Conservation (phyloP, 1,140 invertebrate species). For the Eurosta solidaginis region DNA sequence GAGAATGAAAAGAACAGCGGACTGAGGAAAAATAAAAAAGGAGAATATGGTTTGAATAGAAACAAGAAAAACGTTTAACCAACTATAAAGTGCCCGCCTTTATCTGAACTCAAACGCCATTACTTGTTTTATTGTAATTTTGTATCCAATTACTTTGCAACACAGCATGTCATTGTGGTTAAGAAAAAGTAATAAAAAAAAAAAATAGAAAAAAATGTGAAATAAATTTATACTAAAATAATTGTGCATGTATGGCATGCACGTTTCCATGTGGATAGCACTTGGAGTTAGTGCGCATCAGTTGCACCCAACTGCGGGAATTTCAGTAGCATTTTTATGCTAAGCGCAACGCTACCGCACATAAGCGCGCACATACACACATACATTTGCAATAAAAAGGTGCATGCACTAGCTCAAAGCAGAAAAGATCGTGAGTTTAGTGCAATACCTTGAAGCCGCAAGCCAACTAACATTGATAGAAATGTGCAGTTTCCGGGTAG, state of each 20-base stretch:
- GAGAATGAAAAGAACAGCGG: no score
- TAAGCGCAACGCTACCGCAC: background rate
- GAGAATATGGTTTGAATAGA: no score
- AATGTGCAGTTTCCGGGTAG: constrained; percentile 5
- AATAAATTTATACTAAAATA: background rate
- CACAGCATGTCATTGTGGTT: background rate
- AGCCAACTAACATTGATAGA: background rate
- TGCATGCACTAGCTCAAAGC: no score
- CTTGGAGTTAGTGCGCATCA: constrained; percentile 7
- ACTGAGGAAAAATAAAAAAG: no score
- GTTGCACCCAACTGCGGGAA: background rate
- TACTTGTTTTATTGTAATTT: background rate
- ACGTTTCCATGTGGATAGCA: background rate
- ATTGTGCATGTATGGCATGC: background rate
- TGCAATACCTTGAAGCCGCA: background rate
- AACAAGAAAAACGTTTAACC: no score
- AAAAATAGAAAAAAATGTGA: background rate
- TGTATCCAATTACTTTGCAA: background rate
- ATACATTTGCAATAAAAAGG: background rate
- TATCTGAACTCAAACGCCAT: no score
- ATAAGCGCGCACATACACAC: no score
- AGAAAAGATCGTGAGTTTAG: background rate
- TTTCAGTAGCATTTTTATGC: background rate
- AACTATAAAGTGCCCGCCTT: no score
- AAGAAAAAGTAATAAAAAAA: background rate